Base-by-base conservation (phyloP, 2,888 invertebrate species). In the Lysandra bellargus region DNA sequence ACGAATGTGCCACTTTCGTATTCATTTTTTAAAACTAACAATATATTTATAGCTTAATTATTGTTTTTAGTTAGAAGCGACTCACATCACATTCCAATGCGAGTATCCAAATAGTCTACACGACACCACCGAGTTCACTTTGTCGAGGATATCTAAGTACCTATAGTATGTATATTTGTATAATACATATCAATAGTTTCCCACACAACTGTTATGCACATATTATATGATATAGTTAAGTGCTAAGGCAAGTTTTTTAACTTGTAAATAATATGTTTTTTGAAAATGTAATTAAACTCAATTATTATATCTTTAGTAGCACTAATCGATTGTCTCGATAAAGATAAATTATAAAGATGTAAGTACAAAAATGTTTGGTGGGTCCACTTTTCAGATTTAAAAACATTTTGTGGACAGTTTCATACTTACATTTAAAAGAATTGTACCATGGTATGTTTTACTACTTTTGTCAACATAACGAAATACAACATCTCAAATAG, bases 71-170 rank as follows among this genome's bases (percentile, higher is more conserved):
- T 79, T 79, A 76, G 33, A 76, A 76, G 76, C 76, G 76, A 76
- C 33, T 79, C 60, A 79, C 79, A 79, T 75, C 79, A 79, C 79
- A 79, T 79, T 79, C 79, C 79, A 75, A 79, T 64, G 61, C 75
- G 75, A 40, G 76, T 44, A 37, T 78, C 69, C 75, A 80, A 78
- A 75, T 64, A 76, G 61, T 76, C 76, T 49, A 12, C 78, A 49
- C 78, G 40, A 75, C 37, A 79, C 79, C 17, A 79, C 79, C 79
- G 75, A 76, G 76, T 33, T 57, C 75, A 79, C 61, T 79, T 53
- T 78, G 23, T 78, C 72, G 73, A 69, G 78, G 72, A 78, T 57
- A 60, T 78, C 30, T 78, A 53, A 57, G n/a, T 73, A 49, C 49
- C 49, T 49, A 23, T 78, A 78, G 17, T 61, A 61, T 79, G 37